Evolutionary conservation across 2,888 invertebrate species (phyloP).

Genomic region (Mactromeris polynyma): DNA sequence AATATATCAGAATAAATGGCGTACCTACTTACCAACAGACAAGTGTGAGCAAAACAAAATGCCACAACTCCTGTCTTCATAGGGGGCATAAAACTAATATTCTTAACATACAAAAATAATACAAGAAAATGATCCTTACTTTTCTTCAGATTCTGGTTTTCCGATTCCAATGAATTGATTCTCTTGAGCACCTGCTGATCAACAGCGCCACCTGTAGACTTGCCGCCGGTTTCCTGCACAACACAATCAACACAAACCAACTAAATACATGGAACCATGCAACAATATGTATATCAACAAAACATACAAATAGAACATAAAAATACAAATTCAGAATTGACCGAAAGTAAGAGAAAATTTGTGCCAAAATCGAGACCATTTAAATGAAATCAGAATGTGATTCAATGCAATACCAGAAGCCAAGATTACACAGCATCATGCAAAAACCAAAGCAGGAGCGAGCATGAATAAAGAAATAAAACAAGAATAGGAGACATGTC

Average conservation of each 20-base stretch:
- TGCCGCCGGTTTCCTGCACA: slow-evolving; percentile 67
- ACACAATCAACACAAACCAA: slow-evolving; percentile 63
- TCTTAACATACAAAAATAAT: background rate
- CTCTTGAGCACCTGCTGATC: slow-evolving; percentile 65
- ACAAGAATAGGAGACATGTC: background rate
- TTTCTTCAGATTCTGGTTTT: slow-evolving; percentile 80
- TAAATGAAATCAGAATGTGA: too few relatives aligned
- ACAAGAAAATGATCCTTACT: slow-evolving; percentile 59
- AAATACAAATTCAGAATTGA: background rate
- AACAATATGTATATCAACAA: slow-evolving; percentile 28
- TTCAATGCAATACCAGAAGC: too few relatives aligned
- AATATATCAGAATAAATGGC: too few relatives aligned
- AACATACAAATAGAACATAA: background rate
- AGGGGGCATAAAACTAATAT: too few relatives aligned
- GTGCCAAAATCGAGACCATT: too few relatives aligned
- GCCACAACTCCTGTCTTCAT: too few relatives aligned
- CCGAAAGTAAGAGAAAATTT: too few relatives aligned
- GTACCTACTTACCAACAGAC: too few relatives aligned
- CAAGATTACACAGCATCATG: background rate
- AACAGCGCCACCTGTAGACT: slow-evolving; percentile 48
- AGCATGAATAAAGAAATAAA: slow-evolving; percentile 12
- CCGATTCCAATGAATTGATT: slow-evolving; percentile 78
- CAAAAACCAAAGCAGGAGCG: background rate
- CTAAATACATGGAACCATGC: slow-evolving; percentile 43
- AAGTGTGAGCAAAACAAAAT: too few relatives aligned